These are phyloP conservation scores for Leptopterna dolabrata DNA, from an alignment of 2,888 invertebrate species.

Conservation along the genomic window DNA sequence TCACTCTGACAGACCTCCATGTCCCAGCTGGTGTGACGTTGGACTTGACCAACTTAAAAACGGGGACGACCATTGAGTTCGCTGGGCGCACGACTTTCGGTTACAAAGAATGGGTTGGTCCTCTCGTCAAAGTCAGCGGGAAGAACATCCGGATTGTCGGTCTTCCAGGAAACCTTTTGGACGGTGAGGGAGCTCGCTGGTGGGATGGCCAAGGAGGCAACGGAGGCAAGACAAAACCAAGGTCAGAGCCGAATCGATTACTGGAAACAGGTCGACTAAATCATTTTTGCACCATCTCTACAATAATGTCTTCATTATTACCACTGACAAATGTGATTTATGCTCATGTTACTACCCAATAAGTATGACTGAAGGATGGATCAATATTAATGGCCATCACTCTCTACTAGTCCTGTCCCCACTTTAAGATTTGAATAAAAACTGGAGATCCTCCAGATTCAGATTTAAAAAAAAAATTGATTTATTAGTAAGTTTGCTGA, in stretches of 20 bases:
- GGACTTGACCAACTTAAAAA: not conserved
- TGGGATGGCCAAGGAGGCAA: slow-evolving; percentile 34
- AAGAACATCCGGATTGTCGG: slow-evolving; percentile 18
- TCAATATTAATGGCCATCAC: too few species aligned
- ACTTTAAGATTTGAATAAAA: too few species aligned
- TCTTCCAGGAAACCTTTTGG: not conserved
- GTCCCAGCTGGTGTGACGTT: slow-evolving; percentile 23
- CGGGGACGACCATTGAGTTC: slow-evolving; percentile 10
- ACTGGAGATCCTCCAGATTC: too few species aligned
- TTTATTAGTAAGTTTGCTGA: too few species aligned
- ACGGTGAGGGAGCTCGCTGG: slow-evolving; percentile 29
- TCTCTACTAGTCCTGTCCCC: too few species aligned
- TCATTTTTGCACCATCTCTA: too few species aligned
- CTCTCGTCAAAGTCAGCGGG: not conserved
- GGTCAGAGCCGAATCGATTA: not conserved
- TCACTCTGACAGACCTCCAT: not conserved
- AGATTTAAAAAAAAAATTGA: too few species aligned
- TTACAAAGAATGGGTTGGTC: slow-evolving; percentile 31
- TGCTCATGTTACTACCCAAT: not conserved
- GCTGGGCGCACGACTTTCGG: not conserved
- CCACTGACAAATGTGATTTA: not conserved
- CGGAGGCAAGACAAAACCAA: slow-evolving; percentile 18
- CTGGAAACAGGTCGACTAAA: too few species aligned
- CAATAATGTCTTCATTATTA: not conserved
- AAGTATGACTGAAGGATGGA: too few species aligned